A percentile compares a stretch with the other conserved stretches of the same genome.
These are phyloP conservation scores for Hydrolagus affinis DNA, from an alignment of 2,113 vertebrate species.

Conservation along the genomic window DNA sequence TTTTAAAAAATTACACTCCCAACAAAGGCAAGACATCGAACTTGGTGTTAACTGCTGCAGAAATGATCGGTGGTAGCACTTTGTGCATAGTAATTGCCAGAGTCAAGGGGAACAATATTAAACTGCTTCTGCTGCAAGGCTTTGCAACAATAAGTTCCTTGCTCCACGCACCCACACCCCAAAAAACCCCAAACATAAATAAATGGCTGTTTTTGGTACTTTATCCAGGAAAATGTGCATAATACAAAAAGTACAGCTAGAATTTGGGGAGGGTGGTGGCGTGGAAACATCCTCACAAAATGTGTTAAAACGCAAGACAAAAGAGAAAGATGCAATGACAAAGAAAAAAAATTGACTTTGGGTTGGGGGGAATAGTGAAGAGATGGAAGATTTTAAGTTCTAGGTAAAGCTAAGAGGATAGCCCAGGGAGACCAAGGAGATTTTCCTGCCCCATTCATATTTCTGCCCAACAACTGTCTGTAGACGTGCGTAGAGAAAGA, in stretches of 20 bases:
- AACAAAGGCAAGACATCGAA: conserved; percentile 14
- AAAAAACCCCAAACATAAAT: conserved; percentile 5
- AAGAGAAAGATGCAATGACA: not conserved
- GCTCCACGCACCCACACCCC: not conserved
- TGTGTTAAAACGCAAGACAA: not conserved
- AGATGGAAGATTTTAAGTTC: not conserved
- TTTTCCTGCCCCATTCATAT: not conserved
- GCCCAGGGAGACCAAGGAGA: not conserved
- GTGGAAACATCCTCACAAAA: not conserved
- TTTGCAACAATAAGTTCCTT: too few relatives aligned
- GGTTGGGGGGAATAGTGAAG: not conserved
- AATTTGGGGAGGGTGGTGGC: not conserved
- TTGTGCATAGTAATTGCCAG: conserved; percentile 23
- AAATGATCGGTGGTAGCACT: conserved; percentile 24
- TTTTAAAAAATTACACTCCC: not conserved
- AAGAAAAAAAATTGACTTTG: not conserved
- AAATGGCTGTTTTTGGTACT: not conserved
- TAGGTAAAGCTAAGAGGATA: not conserved
- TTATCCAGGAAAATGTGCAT: not conserved
- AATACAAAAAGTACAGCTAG: not conserved
- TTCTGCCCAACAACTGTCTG: too few relatives aligned
- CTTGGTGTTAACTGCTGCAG: conserved; percentile 26
- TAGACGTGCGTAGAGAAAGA: not conserved
- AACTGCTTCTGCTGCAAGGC: not conserved
- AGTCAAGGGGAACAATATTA: conserved; percentile 5